Evolutionary conservation across 2,797 vertebrate species (phyloP).

Genomic region (Ara ararauna): DNA sequence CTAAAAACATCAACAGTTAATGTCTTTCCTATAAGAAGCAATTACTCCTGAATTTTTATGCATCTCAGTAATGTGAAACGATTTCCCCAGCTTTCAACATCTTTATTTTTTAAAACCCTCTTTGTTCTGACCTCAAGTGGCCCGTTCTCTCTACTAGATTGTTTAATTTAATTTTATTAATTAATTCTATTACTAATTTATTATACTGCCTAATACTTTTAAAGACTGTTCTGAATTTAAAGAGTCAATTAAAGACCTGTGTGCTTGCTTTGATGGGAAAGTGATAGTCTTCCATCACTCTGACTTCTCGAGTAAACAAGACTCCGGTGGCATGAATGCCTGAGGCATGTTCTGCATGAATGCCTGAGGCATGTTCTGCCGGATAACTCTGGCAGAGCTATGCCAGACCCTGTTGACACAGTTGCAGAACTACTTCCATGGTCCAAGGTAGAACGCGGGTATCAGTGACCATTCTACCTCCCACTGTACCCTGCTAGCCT

Average conservation of each 20-base stretch:
- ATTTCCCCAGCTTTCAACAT: neutral
- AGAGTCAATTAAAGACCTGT: neutral
- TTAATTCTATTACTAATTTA: neutral
- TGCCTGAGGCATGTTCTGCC: neutral
- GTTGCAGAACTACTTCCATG: neutral
- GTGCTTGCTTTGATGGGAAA: neutral
- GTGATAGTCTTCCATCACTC: neutral
- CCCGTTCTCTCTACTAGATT: neutral
- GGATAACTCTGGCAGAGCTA: fast-evolving
- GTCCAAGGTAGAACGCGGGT: neutral
- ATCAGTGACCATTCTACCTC: fast-evolving
- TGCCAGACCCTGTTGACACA: neutral
- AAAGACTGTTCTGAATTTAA: neutral
- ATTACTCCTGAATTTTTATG: neutral
- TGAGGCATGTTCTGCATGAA: neutral
- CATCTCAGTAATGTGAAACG: neutral
- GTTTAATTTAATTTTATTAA: neutral
- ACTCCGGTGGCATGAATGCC: neutral
- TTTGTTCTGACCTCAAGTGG: neutral
- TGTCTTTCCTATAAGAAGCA: neutral
- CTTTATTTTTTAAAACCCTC: neutral
- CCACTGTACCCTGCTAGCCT: neutral
- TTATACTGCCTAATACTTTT: neutral
- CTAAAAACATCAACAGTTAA: neutral
- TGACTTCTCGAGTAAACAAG: neutral